Evolutionary conservation across 2,797 vertebrate species (phyloP).

Genomic region (Mus caroli): DNA sequence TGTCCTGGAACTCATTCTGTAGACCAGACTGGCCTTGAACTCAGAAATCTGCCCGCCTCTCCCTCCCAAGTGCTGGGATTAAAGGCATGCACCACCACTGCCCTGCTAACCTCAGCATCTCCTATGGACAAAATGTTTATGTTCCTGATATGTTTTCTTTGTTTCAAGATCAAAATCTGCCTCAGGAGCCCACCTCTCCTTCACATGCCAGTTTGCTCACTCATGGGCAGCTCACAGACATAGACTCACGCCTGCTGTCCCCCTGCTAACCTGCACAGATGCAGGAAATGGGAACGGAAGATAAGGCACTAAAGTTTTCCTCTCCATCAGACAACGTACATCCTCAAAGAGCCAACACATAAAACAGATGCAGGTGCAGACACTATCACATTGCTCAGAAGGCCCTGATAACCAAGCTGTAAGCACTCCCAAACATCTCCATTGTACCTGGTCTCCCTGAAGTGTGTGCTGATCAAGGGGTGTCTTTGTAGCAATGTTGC

Average conservation of each 20-base stretch:
- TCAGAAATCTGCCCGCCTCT: no score
- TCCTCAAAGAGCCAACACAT: neutral
- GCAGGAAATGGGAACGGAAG: neutral
- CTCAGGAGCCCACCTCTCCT: neutral
- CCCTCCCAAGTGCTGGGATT: no score
- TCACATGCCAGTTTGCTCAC: neutral
- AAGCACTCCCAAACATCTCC: neutral
- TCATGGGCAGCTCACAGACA: neutral
- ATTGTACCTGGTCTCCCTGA: conserved; percentile 90
- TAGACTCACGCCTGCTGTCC: neutral
- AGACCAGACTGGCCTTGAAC: no score
- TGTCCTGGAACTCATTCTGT: no score
- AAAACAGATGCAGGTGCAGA: conserved; percentile 11
- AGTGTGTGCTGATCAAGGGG: conserved; percentile 87
- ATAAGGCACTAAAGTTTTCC: neutral
- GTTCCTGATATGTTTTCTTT: neutral
- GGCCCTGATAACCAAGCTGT: neutral
- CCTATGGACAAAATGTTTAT: neutral
- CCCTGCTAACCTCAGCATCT: neutral
- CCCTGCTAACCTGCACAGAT: neutral
- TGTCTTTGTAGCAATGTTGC: conserved; percentile 93
- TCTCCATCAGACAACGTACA: neutral
- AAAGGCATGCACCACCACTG: no score
- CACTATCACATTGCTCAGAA: neutral
- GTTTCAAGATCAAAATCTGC: conserved; percentile 22